A percentile compares a stretch with the other conserved stretches of the same genome.
phyloP scores from a whole-genome alignment of 1,140 invertebrate species.

The Colletes latitarsis region DNA sequence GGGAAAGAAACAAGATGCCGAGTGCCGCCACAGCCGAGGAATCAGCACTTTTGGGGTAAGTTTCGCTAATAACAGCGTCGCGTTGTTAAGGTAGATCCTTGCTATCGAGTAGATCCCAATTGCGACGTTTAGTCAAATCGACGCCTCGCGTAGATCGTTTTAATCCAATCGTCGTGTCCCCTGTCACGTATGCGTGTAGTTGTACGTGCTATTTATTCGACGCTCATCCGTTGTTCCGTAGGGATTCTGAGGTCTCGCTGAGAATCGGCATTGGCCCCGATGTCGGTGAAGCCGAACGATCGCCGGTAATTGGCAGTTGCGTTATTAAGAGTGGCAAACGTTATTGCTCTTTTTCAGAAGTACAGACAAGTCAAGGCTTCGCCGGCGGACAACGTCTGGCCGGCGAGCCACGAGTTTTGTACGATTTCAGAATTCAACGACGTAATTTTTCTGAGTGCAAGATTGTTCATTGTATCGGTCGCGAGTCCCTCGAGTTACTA shows the following conservation, averaged over 20 bases:
- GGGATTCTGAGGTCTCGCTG: constrained; percentile 29
- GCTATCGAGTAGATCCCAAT: not conserved
- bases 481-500: not conserved
- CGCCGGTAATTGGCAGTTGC: constrained; percentile 41
- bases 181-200: too few relatives aligned
- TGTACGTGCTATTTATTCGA: constrained; percentile 1
- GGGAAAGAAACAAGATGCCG: constrained; percentile 84
- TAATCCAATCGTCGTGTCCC: not conserved
- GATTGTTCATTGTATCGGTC: not conserved
- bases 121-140: not conserved
- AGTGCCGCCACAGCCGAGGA: constrained; percentile 86
- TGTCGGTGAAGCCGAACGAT: constrained; percentile 31
- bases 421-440: not conserved
- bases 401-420: not conserved
- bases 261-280: constrained; percentile 54
- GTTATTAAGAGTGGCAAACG: constrained; percentile 43
- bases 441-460: not conserved
- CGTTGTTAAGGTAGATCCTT: not conserved
- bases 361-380: constrained; percentile 30
- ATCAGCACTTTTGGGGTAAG: constrained; percentile 87
- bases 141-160: constrained; percentile 10
- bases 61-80: constrained; percentile 50
- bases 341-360: constrained; percentile 24
- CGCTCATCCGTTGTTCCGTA: not conserved
- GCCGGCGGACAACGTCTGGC: not conserved